phyloP scores from a whole-genome alignment of 2,888 invertebrate genomes.

The Dysmachus trigonus region DNA sequence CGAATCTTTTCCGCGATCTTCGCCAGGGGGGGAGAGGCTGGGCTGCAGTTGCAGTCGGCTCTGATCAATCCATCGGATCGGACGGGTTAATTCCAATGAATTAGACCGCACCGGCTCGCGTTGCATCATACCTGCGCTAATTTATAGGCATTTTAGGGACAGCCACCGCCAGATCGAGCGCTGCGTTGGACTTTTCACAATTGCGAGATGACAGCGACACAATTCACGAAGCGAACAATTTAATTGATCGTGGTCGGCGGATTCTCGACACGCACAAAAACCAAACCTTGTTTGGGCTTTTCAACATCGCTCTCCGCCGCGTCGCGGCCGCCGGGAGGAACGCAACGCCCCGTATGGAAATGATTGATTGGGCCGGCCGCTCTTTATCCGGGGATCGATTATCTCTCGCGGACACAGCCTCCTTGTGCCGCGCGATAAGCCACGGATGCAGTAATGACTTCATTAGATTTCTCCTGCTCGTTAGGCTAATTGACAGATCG shows the following conservation, averaged over 20 bases:
- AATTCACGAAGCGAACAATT: slow-evolving; percentile 4
- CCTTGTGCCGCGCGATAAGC: neutral
- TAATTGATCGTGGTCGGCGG: slow-evolving; percentile 29
- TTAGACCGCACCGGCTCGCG: neutral
- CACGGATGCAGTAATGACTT: slow-evolving; percentile 16
- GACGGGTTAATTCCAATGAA: slow-evolving; percentile 19
- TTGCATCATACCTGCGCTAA: neutral
- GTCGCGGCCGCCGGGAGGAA: neutral
- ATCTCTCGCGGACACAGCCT: neutral
- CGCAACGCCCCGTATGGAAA: slow-evolving; percentile 32
- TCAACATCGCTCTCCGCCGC: slow-evolving; percentile 23
- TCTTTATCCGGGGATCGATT: neutral
- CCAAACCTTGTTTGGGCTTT: slow-evolving; percentile 6
- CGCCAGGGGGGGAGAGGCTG: neutral
- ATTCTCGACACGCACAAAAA: neutral
- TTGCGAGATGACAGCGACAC: slow-evolving; percentile 18
- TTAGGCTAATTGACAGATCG: neutral
- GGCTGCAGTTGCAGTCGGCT: neutral
- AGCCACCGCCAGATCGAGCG: neutral
- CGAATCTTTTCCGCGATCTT: neutral
- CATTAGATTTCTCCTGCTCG: slow-evolving; percentile 9
- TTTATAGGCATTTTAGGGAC: slow-evolving; percentile 22
- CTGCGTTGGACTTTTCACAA: neutral
- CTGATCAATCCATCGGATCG: neutral
- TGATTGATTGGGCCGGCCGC: slow-evolving; percentile 9